Evolutionary conservation across 2,888 invertebrate species (phyloP), one percentile per base, ranked within the genome.

Genomic region (Drosophila meridionalis): DNA sequence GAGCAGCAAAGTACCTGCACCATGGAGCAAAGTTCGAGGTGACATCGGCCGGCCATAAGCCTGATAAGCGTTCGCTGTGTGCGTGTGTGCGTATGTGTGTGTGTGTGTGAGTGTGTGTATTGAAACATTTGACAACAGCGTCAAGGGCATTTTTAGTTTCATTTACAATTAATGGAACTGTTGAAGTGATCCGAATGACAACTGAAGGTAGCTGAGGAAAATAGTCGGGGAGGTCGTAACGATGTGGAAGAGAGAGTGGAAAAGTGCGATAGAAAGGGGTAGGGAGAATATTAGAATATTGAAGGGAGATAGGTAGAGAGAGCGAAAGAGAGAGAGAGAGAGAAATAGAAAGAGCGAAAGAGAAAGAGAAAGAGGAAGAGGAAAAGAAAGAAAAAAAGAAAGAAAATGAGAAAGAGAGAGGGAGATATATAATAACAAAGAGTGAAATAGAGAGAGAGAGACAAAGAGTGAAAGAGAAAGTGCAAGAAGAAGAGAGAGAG

Each of bases 61-160:
- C 65, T 85, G 83, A 83, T 83, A 87, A 87, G 87, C 73, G 76
- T 70, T 55, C 58, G 65, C 34, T 34, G 3, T 5, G 28, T 12
- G 5, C 28, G 45, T 12, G 47, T 75, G 45, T 45, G 26, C 11
- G 43, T 20, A 1, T 20, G 20, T 1, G 20, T 20, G 20, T 20
- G 45, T 32, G 30, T 48, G 30, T 73, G 30, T 9, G n/a, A 11
- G 20, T 76, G 20, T 34, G 50, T 34, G 11, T 76, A 64, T 20
- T 11, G 56, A 80, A 71, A 65, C 71, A 66, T 75, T 56, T 52
- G 69, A 72, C 61, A 78, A 36, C 58, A 78, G 38, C 32, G 42
- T 14, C 68, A 73, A 80, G 76, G 71, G 71, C 77, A 78, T 76
- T 72, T 72, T 72, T 69, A 76, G 68, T 78, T 69, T 68, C 62